Base-by-base conservation (phyloP, 2,797 vertebrate species). In the Anolis apletophallus region DNA sequence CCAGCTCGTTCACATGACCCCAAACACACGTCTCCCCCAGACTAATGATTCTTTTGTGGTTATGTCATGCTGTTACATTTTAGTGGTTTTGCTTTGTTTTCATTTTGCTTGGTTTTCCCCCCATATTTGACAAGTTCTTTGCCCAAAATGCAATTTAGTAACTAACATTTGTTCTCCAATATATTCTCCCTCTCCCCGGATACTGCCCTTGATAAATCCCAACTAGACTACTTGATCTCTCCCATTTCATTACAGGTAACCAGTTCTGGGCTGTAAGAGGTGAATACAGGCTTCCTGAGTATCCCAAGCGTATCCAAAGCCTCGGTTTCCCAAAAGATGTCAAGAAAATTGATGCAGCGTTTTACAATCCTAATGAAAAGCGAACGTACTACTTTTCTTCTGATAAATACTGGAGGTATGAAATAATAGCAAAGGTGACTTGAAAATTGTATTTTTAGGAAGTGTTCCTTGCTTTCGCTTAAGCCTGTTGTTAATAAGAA, bases 381-480 rank as follows among this genome's bases (percentile, higher is more conserved):
- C 96, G 93, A 91, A 97, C 96, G 1, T 96, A 97, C 85, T 95
- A 97, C 89, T 98, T 98, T 94, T 95, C 92, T 71, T 88, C 0
- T 0, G 74, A 96, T 80, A 95, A 93, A 85, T 97, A 94, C 88
- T 98, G 97, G 97, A 98, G 97, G 97, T 98, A 93, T 91, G 81
- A 88, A 64, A 36, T 36, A 50, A 80, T 29, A 1, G 32, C 52
- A 71, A n/a, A 52, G 50, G 36, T 4, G 4, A 34, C 55, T 69
- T 40, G n/a, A 64, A 8, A 54, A 14, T 1, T 54, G 8, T 12
- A 36, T 52, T 26, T 17, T 34, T 77, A 17, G 21, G 46, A 52
- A 54, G 16, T 69, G 13, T n/a, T 55, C 14, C 46, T 34, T 52
- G 52, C 17, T 34, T 21, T 54, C 32, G 52, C 17, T 34, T 21